Conservation (phyloP, 2,888 invertebrate species). For the Calameuta pallipes region DNA sequence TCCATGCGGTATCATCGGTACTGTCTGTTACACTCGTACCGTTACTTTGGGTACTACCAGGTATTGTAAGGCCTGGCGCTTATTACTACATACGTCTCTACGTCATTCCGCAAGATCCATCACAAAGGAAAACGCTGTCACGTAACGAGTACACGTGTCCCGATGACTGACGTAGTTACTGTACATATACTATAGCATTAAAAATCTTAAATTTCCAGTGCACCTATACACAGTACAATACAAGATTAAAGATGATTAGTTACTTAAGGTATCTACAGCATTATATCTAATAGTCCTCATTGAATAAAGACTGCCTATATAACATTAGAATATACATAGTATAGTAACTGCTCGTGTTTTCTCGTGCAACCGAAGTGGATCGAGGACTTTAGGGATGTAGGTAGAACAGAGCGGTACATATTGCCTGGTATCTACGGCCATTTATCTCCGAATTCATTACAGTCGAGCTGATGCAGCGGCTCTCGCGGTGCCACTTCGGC, state of each 20-base stretch:
- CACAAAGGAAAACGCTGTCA: slow-evolving; percentile 32
- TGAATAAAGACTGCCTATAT: neutral
- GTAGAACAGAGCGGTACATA: slow-evolving; percentile 29
- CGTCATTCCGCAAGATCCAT: slow-evolving; percentile 25
- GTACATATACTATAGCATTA: neutral
- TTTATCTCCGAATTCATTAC: slow-evolving; percentile 59
- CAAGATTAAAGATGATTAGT: neutral
- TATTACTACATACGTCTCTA: slow-evolving; percentile 34
- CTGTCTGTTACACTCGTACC: slow-evolving; percentile 16
- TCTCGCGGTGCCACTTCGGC: slow-evolving; percentile 6
- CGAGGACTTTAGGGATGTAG: neutral
- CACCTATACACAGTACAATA: neutral
- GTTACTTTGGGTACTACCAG: slow-evolving; percentile 33
- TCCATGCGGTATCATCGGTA: neutral
- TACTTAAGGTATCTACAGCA: too few relatives aligned
- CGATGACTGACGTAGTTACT: neutral
- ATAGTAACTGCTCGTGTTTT: neutral
- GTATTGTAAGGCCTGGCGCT: slow-evolving; percentile 42
- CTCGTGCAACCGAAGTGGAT: neutral
- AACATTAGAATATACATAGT: neutral
- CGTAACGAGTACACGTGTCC: slow-evolving; percentile 15
- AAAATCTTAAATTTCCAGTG: neutral
- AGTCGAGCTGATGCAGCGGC: slow-evolving; percentile 40
- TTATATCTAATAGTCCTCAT: too few relatives aligned
- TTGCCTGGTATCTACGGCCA: slow-evolving; percentile 49